Percentiles rank a stretch among this genome's conserved stretches.
phyloP scores from a whole-genome alignment of 1,140 invertebrate genomes.

The Macrobrachium nipponense region DNA sequence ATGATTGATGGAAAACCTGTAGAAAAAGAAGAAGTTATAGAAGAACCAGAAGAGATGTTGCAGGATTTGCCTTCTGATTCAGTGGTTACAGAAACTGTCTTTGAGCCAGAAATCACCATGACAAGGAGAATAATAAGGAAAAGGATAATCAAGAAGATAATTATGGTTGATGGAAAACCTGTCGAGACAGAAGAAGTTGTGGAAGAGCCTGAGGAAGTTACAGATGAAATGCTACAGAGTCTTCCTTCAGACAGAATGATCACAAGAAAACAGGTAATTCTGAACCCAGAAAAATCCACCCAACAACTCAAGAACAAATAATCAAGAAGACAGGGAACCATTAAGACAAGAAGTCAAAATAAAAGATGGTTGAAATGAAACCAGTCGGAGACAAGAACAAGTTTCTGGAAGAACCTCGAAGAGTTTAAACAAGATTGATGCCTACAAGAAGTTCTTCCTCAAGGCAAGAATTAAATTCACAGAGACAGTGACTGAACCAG shows the following conservation, averaged over 20 bases:
- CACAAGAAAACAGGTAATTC: background rate
- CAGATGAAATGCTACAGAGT: background rate
- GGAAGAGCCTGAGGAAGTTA: background rate
- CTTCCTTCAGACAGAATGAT: background rate
- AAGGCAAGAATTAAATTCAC: background rate
- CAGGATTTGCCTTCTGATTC: background rate
- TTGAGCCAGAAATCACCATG: background rate
- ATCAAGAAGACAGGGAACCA: conserved; percentile 35
- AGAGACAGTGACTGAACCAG: conserved; percentile 26
- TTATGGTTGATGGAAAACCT: conserved; percentile 15
- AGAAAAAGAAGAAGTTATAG: conserved; percentile 34
- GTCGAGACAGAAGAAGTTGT: conserved; percentile 8
- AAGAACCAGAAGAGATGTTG: conserved; percentile 30
- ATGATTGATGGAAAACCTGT: conserved; percentile 40
- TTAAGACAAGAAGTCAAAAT: conserved; percentile 23
- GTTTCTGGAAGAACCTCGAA: conserved; percentile 8
- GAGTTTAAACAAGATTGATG: no score
- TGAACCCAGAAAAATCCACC: background rate
- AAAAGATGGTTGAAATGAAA: conserved; percentile 5
- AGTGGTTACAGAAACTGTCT: background rate
- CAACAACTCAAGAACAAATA: conserved; percentile 1
- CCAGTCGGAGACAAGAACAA: conserved; percentile 31
- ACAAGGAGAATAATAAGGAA: conserved; percentile 5
- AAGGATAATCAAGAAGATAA: background rate
- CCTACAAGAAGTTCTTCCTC: no score